phyloP scores from a whole-genome alignment of 1,140 invertebrate genomes.

The Drosophila sucinea region DNA sequence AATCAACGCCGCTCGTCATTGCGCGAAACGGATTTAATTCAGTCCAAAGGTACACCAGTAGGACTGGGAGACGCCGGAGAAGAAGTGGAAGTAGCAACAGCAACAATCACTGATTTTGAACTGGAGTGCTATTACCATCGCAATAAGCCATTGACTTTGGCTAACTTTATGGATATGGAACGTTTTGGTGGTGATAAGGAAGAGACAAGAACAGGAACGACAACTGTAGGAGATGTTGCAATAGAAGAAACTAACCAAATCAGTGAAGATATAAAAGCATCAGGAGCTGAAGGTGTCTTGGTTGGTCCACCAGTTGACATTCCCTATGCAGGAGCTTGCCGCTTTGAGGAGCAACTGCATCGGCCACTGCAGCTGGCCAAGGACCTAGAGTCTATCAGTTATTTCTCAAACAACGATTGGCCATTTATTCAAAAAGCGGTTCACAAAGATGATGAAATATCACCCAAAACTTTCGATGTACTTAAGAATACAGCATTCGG shows the following conservation, averaged over 20 bases:
- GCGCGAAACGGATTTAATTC: background rate
- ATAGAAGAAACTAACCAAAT: background rate
- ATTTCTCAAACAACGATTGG: conserved; percentile 3
- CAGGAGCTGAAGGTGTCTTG: background rate
- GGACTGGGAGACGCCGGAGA: background rate
- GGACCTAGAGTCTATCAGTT: background rate
- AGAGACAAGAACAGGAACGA: background rate
- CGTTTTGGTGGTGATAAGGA: background rate
- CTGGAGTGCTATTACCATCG: conserved; percentile 33
- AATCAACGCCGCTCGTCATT: background rate
- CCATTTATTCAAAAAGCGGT: background rate
- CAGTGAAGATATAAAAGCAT: background rate
- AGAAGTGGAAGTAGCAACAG: background rate
- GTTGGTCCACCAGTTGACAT: background rate
- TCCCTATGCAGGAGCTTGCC: conserved; percentile 11
- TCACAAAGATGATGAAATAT: background rate
- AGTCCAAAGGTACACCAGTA: background rate
- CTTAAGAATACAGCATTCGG: background rate
- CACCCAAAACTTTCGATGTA: background rate
- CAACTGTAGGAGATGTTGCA: background rate
- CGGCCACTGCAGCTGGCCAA: background rate
- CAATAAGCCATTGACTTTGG: conserved; percentile 33
- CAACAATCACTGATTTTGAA: background rate
- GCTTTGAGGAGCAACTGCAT: background rate
- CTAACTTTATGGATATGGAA: conserved; percentile 34